Evolutionary conservation across 2,888 invertebrate species (phyloP).

Genomic region (Caenorhabditis doughertyi): DNA sequence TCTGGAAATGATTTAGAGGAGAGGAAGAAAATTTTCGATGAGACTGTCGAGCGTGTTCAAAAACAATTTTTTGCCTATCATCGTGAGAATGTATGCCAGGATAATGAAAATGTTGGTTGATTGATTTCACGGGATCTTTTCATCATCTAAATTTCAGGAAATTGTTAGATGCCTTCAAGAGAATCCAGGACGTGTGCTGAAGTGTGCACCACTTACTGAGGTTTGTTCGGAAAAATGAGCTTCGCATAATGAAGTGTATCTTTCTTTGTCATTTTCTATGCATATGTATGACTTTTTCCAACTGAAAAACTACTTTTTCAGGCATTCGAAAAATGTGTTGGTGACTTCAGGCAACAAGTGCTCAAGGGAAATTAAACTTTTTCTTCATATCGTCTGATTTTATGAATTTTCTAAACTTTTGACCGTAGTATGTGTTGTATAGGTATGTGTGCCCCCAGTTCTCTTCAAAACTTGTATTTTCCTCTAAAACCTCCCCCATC

Average conservation of each 20-base stretch:
- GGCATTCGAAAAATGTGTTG: slow-evolving; percentile 77
- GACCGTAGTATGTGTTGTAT: slow-evolving; percentile 28
- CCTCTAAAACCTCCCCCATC: background rate
- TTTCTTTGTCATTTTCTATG: too few species aligned
- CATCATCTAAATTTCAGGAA: slow-evolving; percentile 66
- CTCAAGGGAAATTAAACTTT: slow-evolving; percentile 69
- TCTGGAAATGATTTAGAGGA: slow-evolving; percentile 76
- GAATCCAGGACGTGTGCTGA: slow-evolving; percentile 77
- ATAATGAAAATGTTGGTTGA: slow-evolving; percentile 75
- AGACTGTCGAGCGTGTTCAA: slow-evolving; percentile 79
- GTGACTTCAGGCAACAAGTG: slow-evolving; percentile 76
- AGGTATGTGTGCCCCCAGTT: slow-evolving; percentile 14
- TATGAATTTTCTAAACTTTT: background rate
- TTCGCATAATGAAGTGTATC: background rate
- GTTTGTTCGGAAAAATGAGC: slow-evolving; percentile 18
- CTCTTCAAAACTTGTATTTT: slow-evolving; percentile 40
- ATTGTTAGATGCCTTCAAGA: slow-evolving; percentile 75
- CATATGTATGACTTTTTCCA: too few species aligned
- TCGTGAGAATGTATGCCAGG: slow-evolving; percentile 80
- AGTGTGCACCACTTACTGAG: slow-evolving; percentile 76
- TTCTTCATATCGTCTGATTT: background rate
- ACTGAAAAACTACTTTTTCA: slow-evolving; percentile 8
- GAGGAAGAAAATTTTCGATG: slow-evolving; percentile 80
- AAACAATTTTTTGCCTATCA: slow-evolving; percentile 80
- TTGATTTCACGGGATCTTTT: background rate